These are phyloP conservation scores for Saimiri boliviensis DNA, from an alignment of 2,113 vertebrate genomes.

Conservation along the genomic window DNA sequence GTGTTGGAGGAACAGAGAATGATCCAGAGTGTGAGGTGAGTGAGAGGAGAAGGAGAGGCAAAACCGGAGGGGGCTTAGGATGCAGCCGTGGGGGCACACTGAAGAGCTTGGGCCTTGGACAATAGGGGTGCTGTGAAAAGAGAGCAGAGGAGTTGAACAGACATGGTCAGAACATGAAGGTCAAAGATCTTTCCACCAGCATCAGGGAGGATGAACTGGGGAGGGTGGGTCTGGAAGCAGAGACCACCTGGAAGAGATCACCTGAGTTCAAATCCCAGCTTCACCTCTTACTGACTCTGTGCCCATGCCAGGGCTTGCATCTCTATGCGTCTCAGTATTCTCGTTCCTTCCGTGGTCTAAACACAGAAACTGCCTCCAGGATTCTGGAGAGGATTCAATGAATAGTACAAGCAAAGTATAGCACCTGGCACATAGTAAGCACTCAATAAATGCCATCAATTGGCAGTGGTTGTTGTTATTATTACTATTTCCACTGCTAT, in stretches of 20 bases:
- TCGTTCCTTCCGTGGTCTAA: neutral
- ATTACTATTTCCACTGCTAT: accelerated
- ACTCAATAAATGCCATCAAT: accelerated
- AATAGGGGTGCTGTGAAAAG: no score
- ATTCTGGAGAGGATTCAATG: neutral
- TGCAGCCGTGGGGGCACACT: neutral
- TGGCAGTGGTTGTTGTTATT: accelerated
- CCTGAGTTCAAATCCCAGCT: neutral
- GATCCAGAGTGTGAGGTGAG: neutral
- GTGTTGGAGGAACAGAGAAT: neutral
- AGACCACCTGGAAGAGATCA: neutral
- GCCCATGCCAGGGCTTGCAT: neutral
- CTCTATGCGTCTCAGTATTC: neutral
- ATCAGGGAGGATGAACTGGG: neutral
- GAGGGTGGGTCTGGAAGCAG: neutral
- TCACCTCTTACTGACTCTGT: neutral
- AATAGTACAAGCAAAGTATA: neutral
- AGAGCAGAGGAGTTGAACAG: neutral
- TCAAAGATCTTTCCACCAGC: neutral
- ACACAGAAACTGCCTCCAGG: neutral
- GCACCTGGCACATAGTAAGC: neutral
- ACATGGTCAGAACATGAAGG: accelerated
- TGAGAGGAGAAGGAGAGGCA: neutral
- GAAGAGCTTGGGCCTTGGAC: neutral
- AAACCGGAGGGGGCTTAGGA: neutral